Percentiles rank a stretch among this genome's conserved stretches.
Evolutionary conservation across 2,888 invertebrate species (phyloP).

Genomic region (Calliopum simillimum): DNA sequence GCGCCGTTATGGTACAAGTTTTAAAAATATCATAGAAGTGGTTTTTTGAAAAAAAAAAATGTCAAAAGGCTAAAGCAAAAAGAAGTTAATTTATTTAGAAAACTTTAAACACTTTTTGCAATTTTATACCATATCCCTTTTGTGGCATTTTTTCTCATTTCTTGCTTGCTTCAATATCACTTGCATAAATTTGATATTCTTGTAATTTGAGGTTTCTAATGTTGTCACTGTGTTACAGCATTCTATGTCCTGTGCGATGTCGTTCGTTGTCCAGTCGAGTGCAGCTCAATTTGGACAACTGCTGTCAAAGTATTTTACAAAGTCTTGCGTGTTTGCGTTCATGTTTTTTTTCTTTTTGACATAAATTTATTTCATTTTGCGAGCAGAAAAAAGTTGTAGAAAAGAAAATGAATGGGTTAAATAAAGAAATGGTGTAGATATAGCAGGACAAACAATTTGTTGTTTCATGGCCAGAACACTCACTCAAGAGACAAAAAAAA

Average conservation of each 20-base stretch:
- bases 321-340: constrained; percentile 18
- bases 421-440: background rate
- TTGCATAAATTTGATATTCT: constrained; percentile 10
- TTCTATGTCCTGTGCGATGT: background rate
- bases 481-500: constrained; percentile 7
- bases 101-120: too few species aligned
- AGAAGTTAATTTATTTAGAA: too few species aligned
- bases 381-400: constrained; percentile 9
- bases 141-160: too few species aligned
- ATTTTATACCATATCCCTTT: too few species aligned
- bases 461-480: too few species aligned
- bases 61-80: too few species aligned
- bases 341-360: constrained; percentile 33
- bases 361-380: constrained; percentile 46
- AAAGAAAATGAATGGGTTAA: background rate
- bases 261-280: background rate
- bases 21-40: too few species aligned
- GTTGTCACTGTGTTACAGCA: background rate
- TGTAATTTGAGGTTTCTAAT: constrained; percentile 24
- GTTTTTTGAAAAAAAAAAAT: too few species aligned
- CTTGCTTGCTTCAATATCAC: too few species aligned
- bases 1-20: too few species aligned
- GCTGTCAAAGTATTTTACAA: constrained; percentile 29
- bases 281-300: constrained; percentile 14
- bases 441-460: too few species aligned